phyloP scores from a whole-genome alignment of 2,888 invertebrate species.

The Teinopalpus imperialis region DNA sequence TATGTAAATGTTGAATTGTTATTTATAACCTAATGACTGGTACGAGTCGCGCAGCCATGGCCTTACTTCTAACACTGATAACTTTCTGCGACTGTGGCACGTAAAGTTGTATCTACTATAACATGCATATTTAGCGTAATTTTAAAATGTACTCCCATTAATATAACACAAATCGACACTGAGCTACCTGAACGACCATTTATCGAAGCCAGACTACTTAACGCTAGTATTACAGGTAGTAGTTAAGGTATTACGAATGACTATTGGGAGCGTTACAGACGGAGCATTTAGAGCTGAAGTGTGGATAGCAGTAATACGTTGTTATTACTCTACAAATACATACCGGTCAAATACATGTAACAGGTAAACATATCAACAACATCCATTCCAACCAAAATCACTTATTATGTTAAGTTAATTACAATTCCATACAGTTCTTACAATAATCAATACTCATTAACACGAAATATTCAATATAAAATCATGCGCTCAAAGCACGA shows the following conservation, averaged over 20 bases:
- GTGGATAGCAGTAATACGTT: conserved; percentile 27
- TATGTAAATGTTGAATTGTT: conserved; percentile 57
- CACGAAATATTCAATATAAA: conserved; percentile 66
- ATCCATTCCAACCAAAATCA: conserved; percentile 44
- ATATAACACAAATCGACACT: conserved; percentile 30
- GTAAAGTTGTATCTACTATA: conserved; percentile 31
- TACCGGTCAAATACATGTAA: conserved; percentile 36
- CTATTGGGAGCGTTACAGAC: conserved; percentile 19
- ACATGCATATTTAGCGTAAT: conserved; percentile 20
- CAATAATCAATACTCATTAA: conserved; percentile 58
- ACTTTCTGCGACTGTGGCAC: conserved; percentile 47
- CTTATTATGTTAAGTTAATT: conserved; percentile 49
- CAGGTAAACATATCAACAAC: conserved; percentile 47
- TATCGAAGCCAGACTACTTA: conserved; percentile 30
- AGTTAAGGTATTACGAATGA: conserved; percentile 22
- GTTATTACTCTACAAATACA: conserved; percentile 32
- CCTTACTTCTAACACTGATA: conserved; percentile 52
- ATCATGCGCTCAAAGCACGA: conserved; percentile 76
- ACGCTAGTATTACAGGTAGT: conserved; percentile 25
- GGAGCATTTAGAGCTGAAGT: conserved; percentile 13
- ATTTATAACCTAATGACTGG: conserved; percentile 73
- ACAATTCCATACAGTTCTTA: conserved; percentile 66
- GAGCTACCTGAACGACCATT: conserved; percentile 24
- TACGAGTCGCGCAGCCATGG: conserved; percentile 69
- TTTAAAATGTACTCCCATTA: conserved; percentile 29